Evolutionary conservation across 2,888 invertebrate genomes (phyloP).

Genomic region (Drosophila affinis): DNA sequence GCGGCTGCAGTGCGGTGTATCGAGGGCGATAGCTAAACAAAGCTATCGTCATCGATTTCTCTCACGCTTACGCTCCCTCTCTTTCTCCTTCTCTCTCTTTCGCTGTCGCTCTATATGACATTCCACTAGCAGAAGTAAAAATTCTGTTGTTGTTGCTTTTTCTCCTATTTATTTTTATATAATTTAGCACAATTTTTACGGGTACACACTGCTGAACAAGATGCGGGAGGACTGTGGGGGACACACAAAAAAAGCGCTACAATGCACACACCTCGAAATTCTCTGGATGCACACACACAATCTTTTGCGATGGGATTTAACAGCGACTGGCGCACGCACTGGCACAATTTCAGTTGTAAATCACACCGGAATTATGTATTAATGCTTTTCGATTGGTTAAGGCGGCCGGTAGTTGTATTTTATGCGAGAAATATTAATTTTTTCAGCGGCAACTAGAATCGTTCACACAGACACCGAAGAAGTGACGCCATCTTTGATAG

Average conservation of each 20-base stretch:
- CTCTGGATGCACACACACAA: constrained; percentile 45
- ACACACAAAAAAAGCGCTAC: constrained; percentile 27
- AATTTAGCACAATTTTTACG: constrained; percentile 43
- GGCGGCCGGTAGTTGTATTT: constrained; percentile 62
- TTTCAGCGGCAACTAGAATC: constrained; percentile 68
- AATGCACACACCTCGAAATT: constrained; percentile 31
- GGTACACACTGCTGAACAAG: constrained; percentile 3
- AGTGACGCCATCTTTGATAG: constrained; percentile 77
- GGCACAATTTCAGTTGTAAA: constrained; percentile 63
- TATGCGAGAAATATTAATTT: constrained; percentile 65
- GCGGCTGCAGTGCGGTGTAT: not conserved
- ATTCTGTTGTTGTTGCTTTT: constrained; percentile 31
- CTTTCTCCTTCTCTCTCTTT: constrained; percentile 7
- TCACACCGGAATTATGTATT: constrained; percentile 58
- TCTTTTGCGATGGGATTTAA: constrained; percentile 51
- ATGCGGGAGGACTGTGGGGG: not conserved
- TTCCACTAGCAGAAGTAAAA: constrained; percentile 58
- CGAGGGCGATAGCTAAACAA: constrained; percentile 31
- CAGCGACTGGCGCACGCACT: constrained; percentile 52
- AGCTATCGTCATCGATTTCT: constrained; percentile 24
- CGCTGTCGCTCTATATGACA: constrained; percentile 20
- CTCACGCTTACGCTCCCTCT: constrained; percentile 17
- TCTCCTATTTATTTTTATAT: constrained; percentile 51
- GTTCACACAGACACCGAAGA: constrained; percentile 72
- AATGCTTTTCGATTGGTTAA: constrained; percentile 66